Evolutionary conservation across 2,888 invertebrate genomes (phyloP).

Genomic region (Leistus spinibarbis): DNA sequence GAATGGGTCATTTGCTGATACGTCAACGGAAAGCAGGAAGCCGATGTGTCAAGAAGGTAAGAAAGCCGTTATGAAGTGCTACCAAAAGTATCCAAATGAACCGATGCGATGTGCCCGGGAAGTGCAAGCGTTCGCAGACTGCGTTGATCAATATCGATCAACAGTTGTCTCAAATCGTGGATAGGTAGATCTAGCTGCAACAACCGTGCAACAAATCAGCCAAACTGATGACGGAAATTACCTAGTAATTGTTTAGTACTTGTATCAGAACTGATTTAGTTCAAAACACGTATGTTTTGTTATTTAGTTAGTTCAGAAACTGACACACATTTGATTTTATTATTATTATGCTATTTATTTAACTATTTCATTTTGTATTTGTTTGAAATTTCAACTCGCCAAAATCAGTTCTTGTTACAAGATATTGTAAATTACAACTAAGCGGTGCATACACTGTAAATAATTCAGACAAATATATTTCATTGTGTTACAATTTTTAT

Average conservation of each 20-base stretch:
- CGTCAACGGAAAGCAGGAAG: conserved; percentile 48
- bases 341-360: background rate
- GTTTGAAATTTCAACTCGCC: background rate
- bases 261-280: conserved; percentile 26
- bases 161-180: conserved; percentile 50
- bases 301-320: background rate
- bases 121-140: conserved; percentile 66
- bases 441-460: conserved; percentile 25
- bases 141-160: conserved; percentile 65
- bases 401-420: conserved; percentile 19
- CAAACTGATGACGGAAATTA: background rate
- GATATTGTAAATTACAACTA: conserved; percentile 3
- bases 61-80: conserved; percentile 65
- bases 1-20: conserved; percentile 42
- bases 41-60: conserved; percentile 64
- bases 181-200: conserved; percentile 12
- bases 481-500: background rate
- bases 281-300: background rate
- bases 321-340: background rate
- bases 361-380: background rate
- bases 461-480: conserved; percentile 24
- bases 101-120: conserved; percentile 65
- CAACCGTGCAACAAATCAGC: background rate
- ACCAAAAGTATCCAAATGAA: conserved; percentile 63
- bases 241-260: conserved; percentile 26